Evolutionary conservation across 2,888 invertebrate genomes (phyloP), one percentile per base, ranked within the genome.

Genomic region (Isotomurus palustris): DNA sequence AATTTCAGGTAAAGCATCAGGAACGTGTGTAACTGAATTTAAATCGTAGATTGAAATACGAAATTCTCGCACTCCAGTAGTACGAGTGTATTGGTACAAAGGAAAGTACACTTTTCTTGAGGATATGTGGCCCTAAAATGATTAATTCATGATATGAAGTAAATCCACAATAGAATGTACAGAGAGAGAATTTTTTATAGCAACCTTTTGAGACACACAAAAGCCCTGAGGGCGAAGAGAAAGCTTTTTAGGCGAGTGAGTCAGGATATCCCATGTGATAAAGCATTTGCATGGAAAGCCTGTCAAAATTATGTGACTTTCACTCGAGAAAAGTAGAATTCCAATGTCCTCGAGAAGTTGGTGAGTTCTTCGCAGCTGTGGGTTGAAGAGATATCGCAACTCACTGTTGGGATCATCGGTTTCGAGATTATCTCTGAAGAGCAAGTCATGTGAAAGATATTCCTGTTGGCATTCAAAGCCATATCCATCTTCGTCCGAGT

Each of bases 211-310:
- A n/a, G n/a, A n/a, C n/a, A n/a, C n/a, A n/a, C n/a, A n/a, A n/a
- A n/a, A n/a, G n/a, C n/a, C n/a, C n/a, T n/a, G n/a, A n/a, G n/a
- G n/a, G n/a, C n/a, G n/a, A n/a, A n/a, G n/a, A n/a, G n/a, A n/a
- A 32, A 32, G 32, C 8, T 32, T 32, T 10, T 43, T 24, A 10
- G 48, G 43, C 4, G 50, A 40, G 2, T 40, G 21, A 36, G n/a
- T n/a, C n/a, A n/a, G n/a, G n/a, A 59, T 14, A 22, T 51, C 54
- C 27, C 44, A 51, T 22, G 53, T n/a, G 24, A 47, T 22, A 32
- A 60, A 40, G 17, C 36, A 40, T 12, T 52, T 48, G 24, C 53
- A 47, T 17, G 38, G 27, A n/a, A 56, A 24, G 2, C 52, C 56
- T 27, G 43, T 43, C 3, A 60, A 21, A 24, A 56, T 17, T 19